These are phyloP conservation scores for Tetrapedia diversipes DNA, from an alignment of 2,888 invertebrate species.

Conservation along the genomic window DNA sequence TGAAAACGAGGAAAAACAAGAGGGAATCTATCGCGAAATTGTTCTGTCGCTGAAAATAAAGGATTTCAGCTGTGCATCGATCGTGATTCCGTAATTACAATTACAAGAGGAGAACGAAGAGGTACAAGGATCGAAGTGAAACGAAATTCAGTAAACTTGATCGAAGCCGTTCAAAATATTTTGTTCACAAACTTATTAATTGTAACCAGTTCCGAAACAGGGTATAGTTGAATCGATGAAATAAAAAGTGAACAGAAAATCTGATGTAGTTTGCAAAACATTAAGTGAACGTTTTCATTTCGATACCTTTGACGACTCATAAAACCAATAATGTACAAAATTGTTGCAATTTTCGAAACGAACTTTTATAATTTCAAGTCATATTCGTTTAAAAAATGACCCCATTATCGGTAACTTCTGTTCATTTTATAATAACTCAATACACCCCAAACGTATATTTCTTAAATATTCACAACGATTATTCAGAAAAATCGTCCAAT, in stretches of 20 bases:
- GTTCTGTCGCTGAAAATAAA: background rate
- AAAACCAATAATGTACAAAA: too few species aligned
- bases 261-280: background rate
- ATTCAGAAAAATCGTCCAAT: too few species aligned
- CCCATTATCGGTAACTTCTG: background rate
- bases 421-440: too few species aligned
- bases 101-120: background rate
- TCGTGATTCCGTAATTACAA: background rate
- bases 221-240: background rate
- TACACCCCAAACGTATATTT: too few species aligned
- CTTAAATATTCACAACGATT: too few species aligned
- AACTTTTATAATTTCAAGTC: too few species aligned
- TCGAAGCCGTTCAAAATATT: background rate
- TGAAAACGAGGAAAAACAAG: background rate
- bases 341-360: too few species aligned
- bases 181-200: conserved; percentile 3
- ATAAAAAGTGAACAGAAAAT: background rate
- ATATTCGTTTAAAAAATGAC: background rate
- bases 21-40: background rate
- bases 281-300: too few species aligned
- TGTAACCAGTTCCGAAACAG: background rate
- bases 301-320: too few species aligned
- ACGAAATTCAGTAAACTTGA: background rate
- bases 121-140: background rate
- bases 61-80: background rate